Evolutionary conservation across 2,797 vertebrate genomes (phyloP).

Genomic region (Strix occidentalis): DNA sequence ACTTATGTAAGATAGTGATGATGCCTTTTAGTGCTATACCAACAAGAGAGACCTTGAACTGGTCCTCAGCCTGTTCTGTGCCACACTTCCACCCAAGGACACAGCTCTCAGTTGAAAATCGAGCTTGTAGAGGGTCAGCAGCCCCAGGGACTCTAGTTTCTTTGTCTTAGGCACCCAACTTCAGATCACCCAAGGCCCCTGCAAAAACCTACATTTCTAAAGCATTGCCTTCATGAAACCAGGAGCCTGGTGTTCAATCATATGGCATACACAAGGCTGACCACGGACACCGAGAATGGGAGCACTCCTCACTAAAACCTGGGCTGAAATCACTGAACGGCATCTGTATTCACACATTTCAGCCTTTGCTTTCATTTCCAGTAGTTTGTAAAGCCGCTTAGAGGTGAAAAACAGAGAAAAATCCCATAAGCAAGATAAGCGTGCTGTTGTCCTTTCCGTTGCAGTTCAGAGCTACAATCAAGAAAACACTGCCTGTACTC

Average conservation of each 20-base stretch:
- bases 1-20: neutral
- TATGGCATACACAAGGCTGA: neutral
- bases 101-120: fast-evolving
- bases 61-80: neutral
- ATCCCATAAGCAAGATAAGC: neutral
- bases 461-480: neutral
- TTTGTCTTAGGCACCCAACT: neutral
- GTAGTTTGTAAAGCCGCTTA: neutral
- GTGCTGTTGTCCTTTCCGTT: neutral
- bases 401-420: neutral
- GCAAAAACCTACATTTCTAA: neutral
- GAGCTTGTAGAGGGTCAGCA: neutral
- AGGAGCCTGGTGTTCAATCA: neutral
- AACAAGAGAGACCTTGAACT: neutral
- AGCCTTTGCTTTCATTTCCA: neutral
- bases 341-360: neutral
- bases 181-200: neutral
- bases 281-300: fast-evolving
- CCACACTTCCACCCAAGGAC: neutral
- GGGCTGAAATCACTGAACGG: neutral
- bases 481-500: neutral
- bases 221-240: neutral
- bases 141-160: neutral
- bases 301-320: neutral
- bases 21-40: neutral